These are phyloP conservation scores for Glossosoma conforme DNA, from an alignment of 1,140 invertebrate species.

Conservation along the genomic window DNA sequence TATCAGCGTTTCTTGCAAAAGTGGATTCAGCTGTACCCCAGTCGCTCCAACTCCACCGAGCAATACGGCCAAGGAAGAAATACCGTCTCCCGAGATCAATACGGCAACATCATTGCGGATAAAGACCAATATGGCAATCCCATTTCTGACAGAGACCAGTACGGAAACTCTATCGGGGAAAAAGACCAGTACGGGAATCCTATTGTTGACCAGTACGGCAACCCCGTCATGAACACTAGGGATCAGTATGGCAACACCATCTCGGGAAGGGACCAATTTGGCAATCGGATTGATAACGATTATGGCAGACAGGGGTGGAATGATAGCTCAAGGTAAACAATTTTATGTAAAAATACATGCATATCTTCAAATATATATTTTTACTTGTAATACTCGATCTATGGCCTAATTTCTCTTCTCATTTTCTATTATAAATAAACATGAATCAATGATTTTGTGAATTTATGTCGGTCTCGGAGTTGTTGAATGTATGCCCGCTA, in stretches of 20 bases:
- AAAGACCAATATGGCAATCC: conserved; percentile 35
- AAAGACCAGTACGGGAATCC: conserved; percentile 16
- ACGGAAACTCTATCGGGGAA: conserved; percentile 11
- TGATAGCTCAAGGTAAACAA: conserved; percentile 15
- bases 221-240: conserved; percentile 28
- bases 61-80: conserved; percentile 23
- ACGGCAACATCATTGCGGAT: not conserved
- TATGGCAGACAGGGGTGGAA: conserved; percentile 16
- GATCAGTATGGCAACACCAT: conserved; percentile 38
- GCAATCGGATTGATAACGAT: conserved; percentile 21
- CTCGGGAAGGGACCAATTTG: conserved; percentile 28
- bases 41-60: conserved; percentile 33
- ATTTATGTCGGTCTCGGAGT: too few species aligned
- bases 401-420: too few species aligned
- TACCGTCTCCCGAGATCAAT: not conserved
- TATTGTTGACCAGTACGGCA: conserved; percentile 25
- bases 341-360: not conserved
- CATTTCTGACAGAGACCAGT: conserved; percentile 29
- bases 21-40: conserved; percentile 45
- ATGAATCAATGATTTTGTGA: too few species aligned
- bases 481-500: too few species aligned
- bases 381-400: too few species aligned
- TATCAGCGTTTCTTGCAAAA: conserved; percentile 45
- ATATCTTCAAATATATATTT: too few species aligned
- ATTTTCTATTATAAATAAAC: too few species aligned